These are phyloP conservation scores for Orchesellides sinensis DNA, from an alignment of 2,888 invertebrate genomes.

Conservation along the genomic window DNA sequence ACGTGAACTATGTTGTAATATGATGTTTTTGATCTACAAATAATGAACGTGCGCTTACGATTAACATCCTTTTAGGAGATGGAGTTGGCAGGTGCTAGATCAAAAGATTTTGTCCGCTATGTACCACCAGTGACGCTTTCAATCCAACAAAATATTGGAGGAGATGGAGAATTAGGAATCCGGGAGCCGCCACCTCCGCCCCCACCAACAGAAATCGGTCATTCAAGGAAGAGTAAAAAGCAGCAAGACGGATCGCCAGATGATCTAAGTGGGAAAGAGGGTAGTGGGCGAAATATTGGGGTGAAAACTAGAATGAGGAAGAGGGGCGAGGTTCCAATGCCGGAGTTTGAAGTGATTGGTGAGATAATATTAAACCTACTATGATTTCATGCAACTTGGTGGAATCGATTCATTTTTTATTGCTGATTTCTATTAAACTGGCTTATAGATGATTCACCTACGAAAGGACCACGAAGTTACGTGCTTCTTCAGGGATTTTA, in stretches of 20 bases:
- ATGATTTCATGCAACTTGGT: background rate
- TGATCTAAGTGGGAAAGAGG: background rate
- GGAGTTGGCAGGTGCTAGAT: constrained; percentile 58
- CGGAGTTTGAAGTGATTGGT: constrained; percentile 61
- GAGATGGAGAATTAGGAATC: background rate
- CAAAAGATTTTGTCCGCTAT: constrained; percentile 54
- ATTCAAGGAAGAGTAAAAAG: background rate
- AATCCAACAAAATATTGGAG: background rate
- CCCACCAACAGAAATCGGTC: constrained; percentile 16
- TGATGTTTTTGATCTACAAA: no score
- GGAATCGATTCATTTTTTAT: background rate
- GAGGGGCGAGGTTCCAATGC: constrained; percentile 61
- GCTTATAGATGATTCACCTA: constrained; percentile 67
- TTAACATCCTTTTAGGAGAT: constrained; percentile 41
- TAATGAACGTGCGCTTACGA: no score
- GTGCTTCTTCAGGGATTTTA: constrained; percentile 71
- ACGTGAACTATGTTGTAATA: no score
- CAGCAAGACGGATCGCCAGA: background rate
- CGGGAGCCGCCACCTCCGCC: constrained; percentile 28
- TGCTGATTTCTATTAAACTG: background rate
- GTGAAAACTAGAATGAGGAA: constrained; percentile 55
- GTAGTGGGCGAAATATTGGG: background rate
- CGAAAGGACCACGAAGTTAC: constrained; percentile 65
- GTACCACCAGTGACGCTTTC: constrained; percentile 10
- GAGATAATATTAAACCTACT: background rate